phyloP scores from a whole-genome alignment of 2,888 invertebrate genomes.

The Rhabditoides inermis region DNA sequence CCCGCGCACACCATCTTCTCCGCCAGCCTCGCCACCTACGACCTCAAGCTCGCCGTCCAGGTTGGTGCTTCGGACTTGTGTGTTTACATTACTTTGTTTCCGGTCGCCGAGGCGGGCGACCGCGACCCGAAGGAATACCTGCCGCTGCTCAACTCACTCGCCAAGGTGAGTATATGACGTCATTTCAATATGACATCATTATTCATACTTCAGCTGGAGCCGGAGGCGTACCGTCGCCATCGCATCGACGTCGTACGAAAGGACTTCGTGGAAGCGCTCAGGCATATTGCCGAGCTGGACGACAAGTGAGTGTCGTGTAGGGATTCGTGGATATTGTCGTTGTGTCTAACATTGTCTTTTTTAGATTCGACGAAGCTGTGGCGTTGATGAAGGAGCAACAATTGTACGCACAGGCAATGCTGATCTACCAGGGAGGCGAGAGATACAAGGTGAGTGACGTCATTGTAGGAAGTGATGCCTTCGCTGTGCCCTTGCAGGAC shows the following conservation, averaged over 20 bases:
- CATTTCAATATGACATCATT: not conserved
- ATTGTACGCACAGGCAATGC: conserved; percentile 14
- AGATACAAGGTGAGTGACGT: conserved; percentile 17
- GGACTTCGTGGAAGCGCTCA: conserved; percentile 27
- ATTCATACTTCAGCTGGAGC: conserved; percentile 9
- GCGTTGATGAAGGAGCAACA: conserved; percentile 16
- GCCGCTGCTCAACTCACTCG: conserved; percentile 32
- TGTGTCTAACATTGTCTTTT: too few species aligned
- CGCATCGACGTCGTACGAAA: conserved; percentile 34
- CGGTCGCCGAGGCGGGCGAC: conserved; percentile 29
- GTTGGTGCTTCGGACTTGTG: conserved; percentile 13
- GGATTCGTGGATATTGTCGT: too few species aligned
- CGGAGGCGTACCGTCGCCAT: conserved; percentile 26
- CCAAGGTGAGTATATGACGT: conserved; percentile 3
- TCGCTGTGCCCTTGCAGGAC: conserved; percentile 13
- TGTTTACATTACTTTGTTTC: not conserved
- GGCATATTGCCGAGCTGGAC: conserved; percentile 17
- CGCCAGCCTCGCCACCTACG: conserved; percentile 42
- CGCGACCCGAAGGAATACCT: conserved; percentile 41
- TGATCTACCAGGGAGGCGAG: conserved; percentile 8
- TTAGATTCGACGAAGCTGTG: conserved; percentile 30
- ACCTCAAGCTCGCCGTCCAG: conserved; percentile 32
- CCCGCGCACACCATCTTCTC: conserved; percentile 33
- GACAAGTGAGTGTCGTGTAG: too few species aligned
- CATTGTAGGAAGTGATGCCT: not conserved